Conservation (phyloP, 64 coral and sea anemone species). For the Trachythela sp. region DNA sequence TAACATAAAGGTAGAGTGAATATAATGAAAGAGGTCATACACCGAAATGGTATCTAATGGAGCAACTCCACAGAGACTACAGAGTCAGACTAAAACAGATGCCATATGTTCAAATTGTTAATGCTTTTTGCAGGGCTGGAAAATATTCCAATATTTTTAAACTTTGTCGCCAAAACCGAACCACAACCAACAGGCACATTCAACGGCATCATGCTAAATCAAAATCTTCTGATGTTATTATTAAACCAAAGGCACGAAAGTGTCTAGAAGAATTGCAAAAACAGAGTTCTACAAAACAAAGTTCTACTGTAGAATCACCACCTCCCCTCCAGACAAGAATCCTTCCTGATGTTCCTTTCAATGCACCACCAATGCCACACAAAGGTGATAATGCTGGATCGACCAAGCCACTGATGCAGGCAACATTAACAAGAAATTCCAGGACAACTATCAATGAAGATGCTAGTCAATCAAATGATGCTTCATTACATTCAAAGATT, state of each 20-base stretch:
- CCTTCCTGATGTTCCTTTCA: background rate
- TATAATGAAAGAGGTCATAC: too few species aligned
- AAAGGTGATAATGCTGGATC: background rate
- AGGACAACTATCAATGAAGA: background rate
- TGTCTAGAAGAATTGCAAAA: background rate
- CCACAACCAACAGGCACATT: slow-evolving; percentile 14
- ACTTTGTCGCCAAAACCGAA: slow-evolving; percentile 1
- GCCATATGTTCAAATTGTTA: background rate
- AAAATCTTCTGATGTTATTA: slow-evolving; percentile 4
- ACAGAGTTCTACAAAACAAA: background rate
- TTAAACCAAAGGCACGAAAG: slow-evolving; percentile 10
- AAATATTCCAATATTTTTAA: background rate
- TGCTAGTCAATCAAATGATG: background rate
- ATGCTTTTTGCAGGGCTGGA: slow-evolving; percentile 7
- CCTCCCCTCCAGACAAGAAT: background rate
- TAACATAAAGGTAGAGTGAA: too few species aligned
- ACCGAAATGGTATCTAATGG: too few species aligned
- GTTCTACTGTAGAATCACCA: background rate
- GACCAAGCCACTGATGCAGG: background rate
- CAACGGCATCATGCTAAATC: background rate
- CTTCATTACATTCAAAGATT: background rate
- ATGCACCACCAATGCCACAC: background rate
- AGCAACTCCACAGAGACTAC: too few species aligned
- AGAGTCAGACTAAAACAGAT: too few species aligned
- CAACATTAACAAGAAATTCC: background rate